Evolutionary conservation across 2,797 vertebrate genomes (phyloP).

Genomic region (Manis pentadactyla): DNA sequence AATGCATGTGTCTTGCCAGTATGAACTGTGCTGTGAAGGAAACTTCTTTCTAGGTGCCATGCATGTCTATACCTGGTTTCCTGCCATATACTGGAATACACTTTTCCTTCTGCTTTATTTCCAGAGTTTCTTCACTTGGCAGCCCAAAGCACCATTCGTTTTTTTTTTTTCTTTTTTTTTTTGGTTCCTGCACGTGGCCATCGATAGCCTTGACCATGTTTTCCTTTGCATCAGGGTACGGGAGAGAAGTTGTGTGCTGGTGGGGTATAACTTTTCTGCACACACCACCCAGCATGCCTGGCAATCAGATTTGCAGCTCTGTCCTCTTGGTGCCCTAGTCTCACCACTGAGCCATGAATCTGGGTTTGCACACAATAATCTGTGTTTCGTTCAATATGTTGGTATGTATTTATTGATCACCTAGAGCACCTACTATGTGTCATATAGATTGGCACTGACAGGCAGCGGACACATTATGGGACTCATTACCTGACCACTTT

Average conservation of each 20-base stretch:
- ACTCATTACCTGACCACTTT: background rate
- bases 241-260: background rate
- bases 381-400: background rate
- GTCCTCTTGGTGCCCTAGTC: background rate
- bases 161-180: background rate
- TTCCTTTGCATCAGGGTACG: background rate
- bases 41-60: constrained; percentile 42
- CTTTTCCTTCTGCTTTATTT: background rate
- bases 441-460: background rate
- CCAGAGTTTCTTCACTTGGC: background rate
- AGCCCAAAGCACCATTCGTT: constrained; percentile 42
- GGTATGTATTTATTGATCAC: background rate
- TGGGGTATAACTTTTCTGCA: background rate
- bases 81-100: background rate
- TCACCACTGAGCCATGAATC: background rate
- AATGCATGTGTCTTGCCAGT: background rate
- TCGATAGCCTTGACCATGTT: background rate
- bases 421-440: background rate
- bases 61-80: background rate
- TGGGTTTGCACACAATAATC: background rate
- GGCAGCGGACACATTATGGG: background rate
- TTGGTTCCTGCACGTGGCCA: background rate
- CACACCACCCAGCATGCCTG: background rate
- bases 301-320: background rate
- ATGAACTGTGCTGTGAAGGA: background rate